These are phyloP conservation scores for Clamator glandarius DNA, from an alignment of 2,797 vertebrate genomes.

Conservation along the genomic window DNA sequence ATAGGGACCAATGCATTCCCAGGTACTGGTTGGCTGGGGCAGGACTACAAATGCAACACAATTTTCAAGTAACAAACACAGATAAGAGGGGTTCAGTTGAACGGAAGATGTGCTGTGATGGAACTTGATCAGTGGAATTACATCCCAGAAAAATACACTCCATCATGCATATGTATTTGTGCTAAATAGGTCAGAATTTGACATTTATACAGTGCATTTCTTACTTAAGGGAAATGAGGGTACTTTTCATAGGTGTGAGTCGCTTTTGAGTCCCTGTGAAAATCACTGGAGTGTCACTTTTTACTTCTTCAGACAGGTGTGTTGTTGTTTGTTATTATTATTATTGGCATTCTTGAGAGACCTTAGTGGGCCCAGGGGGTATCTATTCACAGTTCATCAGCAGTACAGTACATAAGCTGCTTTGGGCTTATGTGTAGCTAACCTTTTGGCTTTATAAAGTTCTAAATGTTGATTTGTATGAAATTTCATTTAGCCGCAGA, in stretches of 20 bases:
- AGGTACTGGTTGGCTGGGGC: accelerated
- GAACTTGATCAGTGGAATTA: neutral
- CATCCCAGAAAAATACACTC: neutral
- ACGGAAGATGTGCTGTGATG: neutral
- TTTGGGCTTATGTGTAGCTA: neutral
- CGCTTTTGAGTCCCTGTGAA: neutral
- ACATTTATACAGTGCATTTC: accelerated
- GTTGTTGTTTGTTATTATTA: neutral
- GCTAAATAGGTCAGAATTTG: neutral
- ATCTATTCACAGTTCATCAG: neutral
- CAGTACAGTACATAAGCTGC: neutral
- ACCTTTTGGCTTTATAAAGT: slow-evolving; percentile 32
- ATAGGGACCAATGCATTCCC: neutral
- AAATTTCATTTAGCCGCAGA: slow-evolving; percentile 26
- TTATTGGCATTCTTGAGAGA: slow-evolving; percentile 6
- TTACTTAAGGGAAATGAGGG: accelerated
- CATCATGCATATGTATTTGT: accelerated
- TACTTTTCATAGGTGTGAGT: neutral
- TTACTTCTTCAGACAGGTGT: neutral
- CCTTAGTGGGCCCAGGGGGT: neutral
- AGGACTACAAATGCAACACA: neutral
- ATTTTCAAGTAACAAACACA: neutral
- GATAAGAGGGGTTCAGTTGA: neutral
- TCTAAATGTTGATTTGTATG: slow-evolving; percentile 33
- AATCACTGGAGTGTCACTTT: neutral